Base-by-base conservation (phyloP, 2,888 invertebrate genomes). In the Xylota segnis region DNA sequence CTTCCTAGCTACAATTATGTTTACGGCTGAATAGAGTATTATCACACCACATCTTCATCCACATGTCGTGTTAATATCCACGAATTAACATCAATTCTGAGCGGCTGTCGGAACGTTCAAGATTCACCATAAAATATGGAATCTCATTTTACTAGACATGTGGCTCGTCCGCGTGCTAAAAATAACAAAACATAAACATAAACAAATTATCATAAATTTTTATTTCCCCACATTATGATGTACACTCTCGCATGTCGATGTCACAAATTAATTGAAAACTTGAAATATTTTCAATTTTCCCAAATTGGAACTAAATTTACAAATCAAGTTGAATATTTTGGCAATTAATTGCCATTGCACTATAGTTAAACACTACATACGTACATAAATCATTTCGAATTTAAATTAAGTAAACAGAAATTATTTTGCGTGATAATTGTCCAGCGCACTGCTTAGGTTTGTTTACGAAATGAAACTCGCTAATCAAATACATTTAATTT, bases 31-130 rank as follows among this genome's bases (percentile, higher is more conserved):
- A 10, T 52, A 52, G 12, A 23, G 6, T 52, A 29, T 52, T 5
- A n/a, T 12, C n/a, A 29, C 50, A 27, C 23, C 10, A 52, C 27
- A 23, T 23, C 10, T 23, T 18, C 18, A 9, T 47, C 47, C 47
- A 47, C 16, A n/a, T 27, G 52, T 52, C 52, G 7, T n/a, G 29
- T 6, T 43, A 40, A 18, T 14, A 29, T 1, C 7, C 0, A 29
- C 7, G 14, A 54, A 54, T 14, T 54, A 56, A 56, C 29, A 34
- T 32, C 50, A 54, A 32, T 32, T 56, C 14, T 32, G n/a, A 32
- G n/a, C n/a, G 4, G 5, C 4, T 7, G 10, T 50, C 50, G 12
- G 10, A 50, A 50, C 27, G 6, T 29, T 52, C 5, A 29, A 52
- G 5, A 52, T 37, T 18, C 18, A 5, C 5, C 18, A 58, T 58